phyloP scores from a whole-genome alignment of 1,140 invertebrate species.

The Cheumatopsyche charites region DNA sequence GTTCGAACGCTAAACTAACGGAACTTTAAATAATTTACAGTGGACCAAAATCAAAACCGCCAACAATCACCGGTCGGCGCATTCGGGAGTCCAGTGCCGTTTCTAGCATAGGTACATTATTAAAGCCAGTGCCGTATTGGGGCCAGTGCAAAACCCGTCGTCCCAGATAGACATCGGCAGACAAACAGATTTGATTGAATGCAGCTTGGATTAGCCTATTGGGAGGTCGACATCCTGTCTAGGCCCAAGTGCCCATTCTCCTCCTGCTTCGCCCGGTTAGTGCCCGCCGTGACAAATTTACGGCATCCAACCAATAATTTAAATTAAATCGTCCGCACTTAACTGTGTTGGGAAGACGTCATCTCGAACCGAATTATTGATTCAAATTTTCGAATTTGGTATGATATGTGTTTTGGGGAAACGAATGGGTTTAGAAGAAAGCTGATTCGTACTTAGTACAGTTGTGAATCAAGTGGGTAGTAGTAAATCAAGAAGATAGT shows the following conservation, averaged over 20 bases:
- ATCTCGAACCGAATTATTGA: too few relatives aligned
- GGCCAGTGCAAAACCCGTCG: not conserved
- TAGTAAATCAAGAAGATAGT: too few relatives aligned
- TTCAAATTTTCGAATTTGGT: too few relatives aligned
- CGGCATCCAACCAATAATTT: constrained; percentile 26
- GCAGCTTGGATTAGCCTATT: constrained; percentile 36
- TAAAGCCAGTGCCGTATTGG: not conserved
- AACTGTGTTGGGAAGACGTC: not conserved
- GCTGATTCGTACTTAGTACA: too few relatives aligned
- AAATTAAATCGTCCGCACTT: constrained; percentile 18
- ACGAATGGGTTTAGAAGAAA: too few relatives aligned
- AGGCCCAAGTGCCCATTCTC: not conserved
- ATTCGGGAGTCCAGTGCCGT: not conserved
- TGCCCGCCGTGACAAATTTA: constrained; percentile 17
- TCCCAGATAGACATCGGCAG: constrained; percentile 10
- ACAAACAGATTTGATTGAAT: constrained; percentile 48
- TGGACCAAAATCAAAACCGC: too few relatives aligned
- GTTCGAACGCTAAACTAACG: too few relatives aligned
- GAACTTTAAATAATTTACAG: too few relatives aligned
- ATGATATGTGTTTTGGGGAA: too few relatives aligned
- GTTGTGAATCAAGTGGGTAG: too few relatives aligned
- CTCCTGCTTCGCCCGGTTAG: not conserved
- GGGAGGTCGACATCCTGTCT: constrained; percentile 18
- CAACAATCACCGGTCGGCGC: too few relatives aligned
- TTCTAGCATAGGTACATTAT: constrained; percentile 16